Evolutionary conservation across 2,797 vertebrate genomes (phyloP).

Genomic region (Sitta carolinensis): DNA sequence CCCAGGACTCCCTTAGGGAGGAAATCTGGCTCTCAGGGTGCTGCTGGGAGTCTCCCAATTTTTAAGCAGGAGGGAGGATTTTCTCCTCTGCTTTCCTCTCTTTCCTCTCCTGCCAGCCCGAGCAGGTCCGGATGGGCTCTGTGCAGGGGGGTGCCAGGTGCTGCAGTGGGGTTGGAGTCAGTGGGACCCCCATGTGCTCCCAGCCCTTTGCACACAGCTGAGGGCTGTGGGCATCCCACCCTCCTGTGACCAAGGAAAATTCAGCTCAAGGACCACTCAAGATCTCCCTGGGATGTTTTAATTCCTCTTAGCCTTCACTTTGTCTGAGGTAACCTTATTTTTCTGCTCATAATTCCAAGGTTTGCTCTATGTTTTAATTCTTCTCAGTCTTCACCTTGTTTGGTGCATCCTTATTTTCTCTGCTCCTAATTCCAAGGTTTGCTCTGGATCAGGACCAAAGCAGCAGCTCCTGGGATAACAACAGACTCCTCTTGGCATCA

Average conservation of each 20-base stretch:
- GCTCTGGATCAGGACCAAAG: background rate
- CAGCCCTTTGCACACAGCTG: background rate
- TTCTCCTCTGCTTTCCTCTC: background rate
- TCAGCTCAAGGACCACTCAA: background rate
- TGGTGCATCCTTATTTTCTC: background rate
- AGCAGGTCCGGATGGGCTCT: fast-evolving
- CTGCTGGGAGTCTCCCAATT: fast-evolving
- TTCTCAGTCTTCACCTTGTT: background rate
- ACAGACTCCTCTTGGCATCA: background rate
- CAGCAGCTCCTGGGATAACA: background rate
- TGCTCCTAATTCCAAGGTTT: background rate
- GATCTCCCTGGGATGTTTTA: background rate
- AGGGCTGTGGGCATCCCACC: fast-evolving
- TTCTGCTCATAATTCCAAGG: background rate
- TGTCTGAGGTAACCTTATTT: background rate
- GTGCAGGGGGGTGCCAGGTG: background rate
- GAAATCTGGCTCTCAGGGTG: background rate
- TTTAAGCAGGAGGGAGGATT: background rate
- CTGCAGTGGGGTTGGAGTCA: background rate
- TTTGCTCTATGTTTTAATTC: background rate
- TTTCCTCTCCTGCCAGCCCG: background rate
- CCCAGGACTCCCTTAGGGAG: background rate
- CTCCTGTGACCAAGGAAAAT: background rate
- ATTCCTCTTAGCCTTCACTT: background rate
- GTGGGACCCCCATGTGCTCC: background rate